Evolutionary conservation across 2,797 vertebrate species (phyloP), one percentile per base, ranked within the genome.

Genomic region (Labroides dimidiatus): DNA sequence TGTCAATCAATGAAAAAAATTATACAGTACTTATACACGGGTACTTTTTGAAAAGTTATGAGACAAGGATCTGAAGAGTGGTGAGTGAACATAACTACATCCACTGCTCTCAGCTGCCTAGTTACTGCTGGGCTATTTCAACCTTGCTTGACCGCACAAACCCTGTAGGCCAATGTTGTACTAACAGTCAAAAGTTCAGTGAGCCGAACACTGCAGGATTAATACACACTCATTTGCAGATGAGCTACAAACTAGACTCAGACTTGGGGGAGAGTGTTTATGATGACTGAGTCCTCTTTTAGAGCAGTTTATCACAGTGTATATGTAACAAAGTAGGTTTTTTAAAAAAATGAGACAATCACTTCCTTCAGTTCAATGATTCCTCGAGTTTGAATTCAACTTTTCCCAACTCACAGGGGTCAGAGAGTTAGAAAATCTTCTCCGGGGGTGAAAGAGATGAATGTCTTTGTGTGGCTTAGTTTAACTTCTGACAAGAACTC

Each of bases 181-280:
- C 82, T 79, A 27, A 50, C 80, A 24, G 55, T 69, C 61, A 75
- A 87, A 81, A 74, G 85, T 81, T 91, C 87, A 92, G 59, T 78
- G 83, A 91, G 73, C 80, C 44, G 66, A 79, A 90, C 66, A 53
- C 58, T 45, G 65, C 27, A 73, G 70, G 77, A 84, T 86, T 81
- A 78, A 87, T 89, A 90, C 53, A 33, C 42, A 72, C 74, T 75
- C 78, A 89, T 88, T 80, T 85, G 83, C 77, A 88, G 78, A 85
- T 86, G 80, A 66, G 76, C 72, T 59, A 73, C 77, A 77, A 72
- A 75, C 69, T 77, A 76, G 65, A 69, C 58, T 19, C 69, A 65
- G 44, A 81, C 44, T 64, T 49, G 1, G 57, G 58, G 53, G 51
- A 69, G 62, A 47, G 30, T 23, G 17, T 48, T 0, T 21, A 23